A percentile compares a stretch with the other conserved stretches of the same genome.
Conservation (phyloP, 2,113 vertebrate genomes). For the Gopherus evgoodei region DNA sequence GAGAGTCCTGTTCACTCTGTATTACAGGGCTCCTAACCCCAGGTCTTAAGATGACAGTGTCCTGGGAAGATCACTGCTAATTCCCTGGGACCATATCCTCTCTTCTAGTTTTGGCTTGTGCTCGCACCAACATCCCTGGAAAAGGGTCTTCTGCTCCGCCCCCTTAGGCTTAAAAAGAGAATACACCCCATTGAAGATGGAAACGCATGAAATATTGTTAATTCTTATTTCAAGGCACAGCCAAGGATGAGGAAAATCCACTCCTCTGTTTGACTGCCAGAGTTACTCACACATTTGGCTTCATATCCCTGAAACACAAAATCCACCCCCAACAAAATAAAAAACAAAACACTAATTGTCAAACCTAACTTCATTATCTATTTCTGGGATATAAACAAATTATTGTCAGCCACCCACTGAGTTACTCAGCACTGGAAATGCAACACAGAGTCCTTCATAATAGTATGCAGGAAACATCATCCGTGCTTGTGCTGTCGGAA, state of each 20-base stretch:
- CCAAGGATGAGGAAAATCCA: background rate
- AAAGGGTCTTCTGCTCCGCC: background rate
- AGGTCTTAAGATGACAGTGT: background rate
- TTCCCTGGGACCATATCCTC: background rate
- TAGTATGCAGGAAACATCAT: background rate
- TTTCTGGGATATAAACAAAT: conserved; percentile 7
- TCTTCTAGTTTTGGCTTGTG: background rate
- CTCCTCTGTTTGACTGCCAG: background rate
- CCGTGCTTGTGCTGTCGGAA: background rate
- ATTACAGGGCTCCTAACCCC: background rate
- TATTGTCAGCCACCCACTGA: background rate
- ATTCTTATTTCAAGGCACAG: background rate
- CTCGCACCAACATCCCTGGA: background rate
- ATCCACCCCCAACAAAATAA: background rate
- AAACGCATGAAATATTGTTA: background rate
- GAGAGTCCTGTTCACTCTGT: background rate
- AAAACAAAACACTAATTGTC: background rate
- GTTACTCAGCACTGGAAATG: background rate
- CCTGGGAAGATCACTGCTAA: background rate
- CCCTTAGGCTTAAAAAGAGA: background rate
- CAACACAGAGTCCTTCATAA: background rate
- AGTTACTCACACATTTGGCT: background rate
- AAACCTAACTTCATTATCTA: background rate
- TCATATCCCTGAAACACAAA: background rate
- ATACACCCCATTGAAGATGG: background rate